Percentiles rank a stretch among this genome's conserved stretches.
Conservation (phyloP, 2,113 vertebrate genomes). For the Desmodus rotundus region DNA sequence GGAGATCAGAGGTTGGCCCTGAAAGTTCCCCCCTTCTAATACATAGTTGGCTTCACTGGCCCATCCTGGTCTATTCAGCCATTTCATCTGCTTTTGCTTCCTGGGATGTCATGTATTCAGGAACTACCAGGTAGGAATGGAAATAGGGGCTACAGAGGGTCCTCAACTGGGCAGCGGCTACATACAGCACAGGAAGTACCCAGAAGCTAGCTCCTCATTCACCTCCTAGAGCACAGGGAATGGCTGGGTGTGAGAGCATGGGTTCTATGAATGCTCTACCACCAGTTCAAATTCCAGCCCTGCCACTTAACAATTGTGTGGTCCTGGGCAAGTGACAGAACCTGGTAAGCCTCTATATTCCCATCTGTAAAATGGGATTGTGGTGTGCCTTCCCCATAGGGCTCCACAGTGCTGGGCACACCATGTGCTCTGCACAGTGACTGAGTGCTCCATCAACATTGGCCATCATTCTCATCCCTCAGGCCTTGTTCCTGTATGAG, state of each 20-base stretch:
- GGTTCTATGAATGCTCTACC: background rate
- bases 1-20: background rate
- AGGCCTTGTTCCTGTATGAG: slow-evolving; percentile 85
- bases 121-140: background rate
- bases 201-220: background rate
- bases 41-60: background rate
- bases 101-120: background rate
- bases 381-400: background rate
- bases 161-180: background rate
- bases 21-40: background rate
- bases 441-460: accelerated
- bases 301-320: background rate
- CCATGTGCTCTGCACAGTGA: accelerated
- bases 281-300: background rate
- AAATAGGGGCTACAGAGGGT: background rate
- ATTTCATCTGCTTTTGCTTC: background rate
- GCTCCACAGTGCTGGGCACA: accelerated
- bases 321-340: background rate
- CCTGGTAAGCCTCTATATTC: background rate
- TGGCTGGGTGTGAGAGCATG: accelerated
- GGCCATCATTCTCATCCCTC: slow-evolving; percentile 48
- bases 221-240: accelerated
- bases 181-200: background rate
- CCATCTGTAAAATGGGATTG: background rate
- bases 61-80: background rate